Evolutionary conservation across 2,797 vertebrate genomes (phyloP), one percentile per base, ranked within the genome.

Genomic region (Pangasius larnaudii): DNA sequence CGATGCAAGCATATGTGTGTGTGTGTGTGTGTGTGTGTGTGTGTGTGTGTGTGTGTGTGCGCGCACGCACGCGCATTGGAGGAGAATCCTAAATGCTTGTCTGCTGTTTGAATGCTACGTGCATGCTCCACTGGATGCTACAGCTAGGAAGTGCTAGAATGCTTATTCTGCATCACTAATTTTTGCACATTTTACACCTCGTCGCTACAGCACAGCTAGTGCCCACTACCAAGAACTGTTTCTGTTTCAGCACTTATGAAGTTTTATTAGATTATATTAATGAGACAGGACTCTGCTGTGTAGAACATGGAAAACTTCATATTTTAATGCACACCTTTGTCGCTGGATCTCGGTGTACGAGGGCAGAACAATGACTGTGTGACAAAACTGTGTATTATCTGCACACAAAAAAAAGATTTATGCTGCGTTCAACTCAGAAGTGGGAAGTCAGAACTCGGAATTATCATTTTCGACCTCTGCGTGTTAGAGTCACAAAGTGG

Each of bases 121-220:
- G 95, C 95, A 96, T 95, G 95, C 89, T 92, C 91, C 51, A 93
- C 91, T 85, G 86, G 72, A 78, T 19, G 92, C 94, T 92, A 93
- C 90, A 92, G 93, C 93, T 91, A 79, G 53, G 77, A 79, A 22
- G 30, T 36, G 77, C 77, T 36, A 93, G 92, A 61, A 24, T 90
- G 90, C 93, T 91, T 91, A 92, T 93, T 91, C 89, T 93, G 94
- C 95, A 92, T 92, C 74, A 71, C 56, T 74, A 51, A 51, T n/a
- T n/a, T 51, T 16, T 83, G 75, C 67, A 30, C 86, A 46, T 89
- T 53, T 83, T 82, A 72, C 77, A 67, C 22, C 53, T 63, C 22
- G 13, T 82, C 24, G 8, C 24, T n/a, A 27, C 36, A 30, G 39
- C 59, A 30, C 59, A 65, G 24, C 80, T 18, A 8, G 56, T 30